Evolutionary conservation across 2,888 invertebrate species (phyloP).

Genomic region (Antheraea yamamai): DNA sequence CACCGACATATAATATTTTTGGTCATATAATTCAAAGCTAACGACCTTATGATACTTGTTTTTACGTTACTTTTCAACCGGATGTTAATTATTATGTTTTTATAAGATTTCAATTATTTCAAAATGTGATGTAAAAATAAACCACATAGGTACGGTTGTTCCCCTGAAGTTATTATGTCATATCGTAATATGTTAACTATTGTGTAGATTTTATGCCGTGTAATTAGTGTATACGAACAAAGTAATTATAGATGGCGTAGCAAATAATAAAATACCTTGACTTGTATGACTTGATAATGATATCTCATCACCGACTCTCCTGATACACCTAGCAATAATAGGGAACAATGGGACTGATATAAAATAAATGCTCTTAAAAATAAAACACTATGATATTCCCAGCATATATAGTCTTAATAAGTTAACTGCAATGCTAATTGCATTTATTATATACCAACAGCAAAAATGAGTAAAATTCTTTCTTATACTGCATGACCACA

Average conservation of each 20-base stretch:
- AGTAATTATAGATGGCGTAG: background rate
- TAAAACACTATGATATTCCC: too few relatives aligned
- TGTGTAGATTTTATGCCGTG: background rate
- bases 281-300: too few relatives aligned
- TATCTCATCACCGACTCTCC: too few relatives aligned
- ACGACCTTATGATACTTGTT: constrained; percentile 1
- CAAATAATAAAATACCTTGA: too few relatives aligned
- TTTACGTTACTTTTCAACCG: constrained; percentile 9
- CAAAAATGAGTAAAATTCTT: too few relatives aligned
- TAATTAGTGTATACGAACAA: background rate
- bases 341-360: too few relatives aligned
- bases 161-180: constrained; percentile 17
- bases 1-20: background rate
- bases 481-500: too few relatives aligned
- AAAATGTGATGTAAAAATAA: constrained; percentile 8
- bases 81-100: constrained; percentile 8
- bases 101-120: background rate
- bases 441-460: too few relatives aligned
- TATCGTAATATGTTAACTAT: background rate
- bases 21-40: constrained; percentile 7
- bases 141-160: constrained; percentile 9
- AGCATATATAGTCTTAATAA: too few relatives aligned
- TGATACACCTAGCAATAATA: too few relatives aligned
- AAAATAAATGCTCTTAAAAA: too few relatives aligned
- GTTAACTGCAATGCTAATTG: too few relatives aligned